phyloP scores from a whole-genome alignment of 2,113 vertebrate species.

The Oncorhynchus gorbuscha region DNA sequence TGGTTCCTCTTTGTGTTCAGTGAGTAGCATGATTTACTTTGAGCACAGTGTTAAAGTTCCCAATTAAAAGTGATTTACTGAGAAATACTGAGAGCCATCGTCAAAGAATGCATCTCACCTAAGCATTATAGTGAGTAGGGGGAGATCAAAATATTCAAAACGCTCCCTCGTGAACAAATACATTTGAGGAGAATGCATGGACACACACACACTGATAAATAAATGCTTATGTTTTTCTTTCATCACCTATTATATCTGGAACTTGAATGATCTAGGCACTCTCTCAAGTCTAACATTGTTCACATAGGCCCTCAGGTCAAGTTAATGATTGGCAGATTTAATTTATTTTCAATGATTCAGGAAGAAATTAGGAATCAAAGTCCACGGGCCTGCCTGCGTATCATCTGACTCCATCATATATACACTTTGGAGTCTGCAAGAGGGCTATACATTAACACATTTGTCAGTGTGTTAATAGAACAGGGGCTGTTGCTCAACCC shows the following conservation, averaged over 20 bases:
- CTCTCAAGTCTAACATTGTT: too few relatives aligned
- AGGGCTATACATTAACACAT: conserved; percentile 68
- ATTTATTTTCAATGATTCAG: conserved; percentile 47
- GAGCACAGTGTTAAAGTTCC: conserved; percentile 19
- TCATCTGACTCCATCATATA: conserved; percentile 29
- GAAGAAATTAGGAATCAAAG: conserved; percentile 57
- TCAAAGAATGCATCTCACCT: conserved; percentile 55
- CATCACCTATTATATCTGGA: too few relatives aligned
- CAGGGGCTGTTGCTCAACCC: conserved; percentile 10
- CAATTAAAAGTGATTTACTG: conserved; percentile 60
- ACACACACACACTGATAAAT: background rate
- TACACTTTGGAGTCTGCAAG: conserved; percentile 10
- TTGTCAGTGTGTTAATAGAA: conserved; percentile 34
- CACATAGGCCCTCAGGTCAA: conserved; percentile 24
- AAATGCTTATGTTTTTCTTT: too few relatives aligned
- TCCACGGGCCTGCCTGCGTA: conserved; percentile 52
- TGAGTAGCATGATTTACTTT: conserved; percentile 39
- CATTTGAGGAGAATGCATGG: background rate
- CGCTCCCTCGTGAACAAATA: conserved; percentile 11
- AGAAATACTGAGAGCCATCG: conserved; percentile 15
- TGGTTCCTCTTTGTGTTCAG: conserved; percentile 36
- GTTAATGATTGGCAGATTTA: conserved; percentile 42
- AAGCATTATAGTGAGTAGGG: conserved; percentile 14
- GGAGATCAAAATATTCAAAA: conserved; percentile 25
- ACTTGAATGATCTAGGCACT: background rate